Conservation (phyloP, 2,797 vertebrate genomes). For the Tapirus indicus region DNA sequence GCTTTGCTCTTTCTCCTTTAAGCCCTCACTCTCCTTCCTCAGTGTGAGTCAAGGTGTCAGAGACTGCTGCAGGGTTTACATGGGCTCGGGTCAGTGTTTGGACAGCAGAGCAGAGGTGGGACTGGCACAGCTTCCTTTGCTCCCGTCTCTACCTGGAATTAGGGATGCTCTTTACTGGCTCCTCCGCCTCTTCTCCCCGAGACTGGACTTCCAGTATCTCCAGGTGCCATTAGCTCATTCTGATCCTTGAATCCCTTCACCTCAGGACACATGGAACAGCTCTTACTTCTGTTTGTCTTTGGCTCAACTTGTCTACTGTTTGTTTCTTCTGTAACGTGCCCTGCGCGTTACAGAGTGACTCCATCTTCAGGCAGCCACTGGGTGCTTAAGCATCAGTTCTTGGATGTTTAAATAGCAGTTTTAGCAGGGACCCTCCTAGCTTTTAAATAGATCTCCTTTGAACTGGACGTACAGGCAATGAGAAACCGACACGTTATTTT, state of each 20-base stretch:
- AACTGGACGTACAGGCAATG: neutral
- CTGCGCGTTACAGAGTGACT: neutral
- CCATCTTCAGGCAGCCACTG: neutral
- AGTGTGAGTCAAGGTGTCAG: accelerated
- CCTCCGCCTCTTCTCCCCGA: neutral
- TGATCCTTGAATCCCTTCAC: neutral
- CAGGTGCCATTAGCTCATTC: neutral
- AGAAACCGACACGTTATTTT: neutral
- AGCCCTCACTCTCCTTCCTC: neutral
- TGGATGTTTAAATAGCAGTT: neutral
- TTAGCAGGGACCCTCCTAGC: neutral
- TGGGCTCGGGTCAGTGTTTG: neutral
- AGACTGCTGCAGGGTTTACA: accelerated
- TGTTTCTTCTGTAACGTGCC: neutral
- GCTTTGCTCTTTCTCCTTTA: neutral
- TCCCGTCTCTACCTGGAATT: neutral
- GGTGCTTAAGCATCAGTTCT: neutral
- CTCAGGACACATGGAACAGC: neutral
- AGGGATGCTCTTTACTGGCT: neutral
- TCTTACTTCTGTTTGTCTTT: neutral
- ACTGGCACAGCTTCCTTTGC: neutral
- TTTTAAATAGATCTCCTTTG: constrained; percentile 29
- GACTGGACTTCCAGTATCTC: neutral
- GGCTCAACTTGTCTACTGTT: neutral
- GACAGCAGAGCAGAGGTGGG: neutral